Evolutionary conservation across 2,888 invertebrate genomes (phyloP).

Genomic region (Tachina lurida): DNA sequence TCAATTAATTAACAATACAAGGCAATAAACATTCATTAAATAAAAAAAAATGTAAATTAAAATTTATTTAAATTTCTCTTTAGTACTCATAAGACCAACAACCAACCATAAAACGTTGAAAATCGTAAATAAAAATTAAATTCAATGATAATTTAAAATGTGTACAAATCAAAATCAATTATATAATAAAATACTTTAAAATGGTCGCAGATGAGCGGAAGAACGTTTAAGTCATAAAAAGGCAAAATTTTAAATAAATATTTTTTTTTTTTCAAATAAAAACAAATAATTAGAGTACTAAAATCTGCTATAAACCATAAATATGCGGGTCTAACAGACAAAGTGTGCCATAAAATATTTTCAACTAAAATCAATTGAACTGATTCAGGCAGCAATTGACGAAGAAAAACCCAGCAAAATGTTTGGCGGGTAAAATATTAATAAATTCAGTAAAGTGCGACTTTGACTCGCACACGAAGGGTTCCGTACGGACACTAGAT

Average conservation of each 20-base stretch:
- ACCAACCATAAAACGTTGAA: neutral
- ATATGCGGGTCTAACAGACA: conserved; percentile 30
- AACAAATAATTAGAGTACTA: conserved; percentile 33
- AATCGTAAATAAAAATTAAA: conserved; percentile 52
- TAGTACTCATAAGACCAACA: neutral
- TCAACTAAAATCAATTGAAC: conserved; percentile 23
- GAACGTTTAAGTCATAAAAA: conserved; percentile 23
- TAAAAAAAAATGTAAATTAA: conserved; percentile 32
- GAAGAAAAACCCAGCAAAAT: conserved; percentile 25
- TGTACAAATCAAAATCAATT: conserved; percentile 68
- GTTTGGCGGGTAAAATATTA: neutral
- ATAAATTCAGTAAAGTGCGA: no score
- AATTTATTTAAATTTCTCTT: conserved; percentile 30
- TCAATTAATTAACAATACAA: conserved; percentile 63
- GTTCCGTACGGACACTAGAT: no score
- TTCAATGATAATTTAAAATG: conserved; percentile 52
- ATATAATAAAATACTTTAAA: conserved; percentile 62
- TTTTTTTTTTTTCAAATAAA: conserved; percentile 13
- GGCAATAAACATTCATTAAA: conserved; percentile 59
- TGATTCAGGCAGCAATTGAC: neutral
- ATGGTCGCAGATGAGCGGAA: neutral
- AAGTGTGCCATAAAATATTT: conserved; percentile 43
- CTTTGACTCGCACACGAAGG: no score
- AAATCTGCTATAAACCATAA: neutral
- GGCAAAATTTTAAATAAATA: neutral